Conservation (phyloP, 2,113 vertebrate species). For the Engystomops pustulosus region DNA sequence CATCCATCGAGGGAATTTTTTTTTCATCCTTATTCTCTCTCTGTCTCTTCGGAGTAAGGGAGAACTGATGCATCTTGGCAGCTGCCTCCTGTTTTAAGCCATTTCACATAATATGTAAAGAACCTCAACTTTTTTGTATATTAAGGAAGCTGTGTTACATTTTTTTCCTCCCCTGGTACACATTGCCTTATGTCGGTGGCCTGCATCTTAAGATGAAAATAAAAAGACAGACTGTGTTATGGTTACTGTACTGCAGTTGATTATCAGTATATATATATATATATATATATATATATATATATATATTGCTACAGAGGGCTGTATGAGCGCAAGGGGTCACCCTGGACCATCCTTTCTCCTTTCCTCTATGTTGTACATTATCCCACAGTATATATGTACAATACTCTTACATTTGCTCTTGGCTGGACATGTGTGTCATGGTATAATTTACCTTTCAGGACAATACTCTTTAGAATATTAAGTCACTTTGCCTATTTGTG, state of each 20-base stretch:
- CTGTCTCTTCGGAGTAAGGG: slow-evolving; percentile 79
- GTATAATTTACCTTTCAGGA: no score
- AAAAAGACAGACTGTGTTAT: neutral
- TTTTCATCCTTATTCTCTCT: slow-evolving; percentile 70
- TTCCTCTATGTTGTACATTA: no score
- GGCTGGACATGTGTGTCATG: no score
- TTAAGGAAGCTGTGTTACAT: slow-evolving; percentile 76
- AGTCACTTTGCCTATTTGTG: no score
- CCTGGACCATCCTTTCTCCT: no score
- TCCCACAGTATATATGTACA: no score
- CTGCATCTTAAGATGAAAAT: neutral
- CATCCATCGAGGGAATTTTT: slow-evolving; percentile 78
- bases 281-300: no score
- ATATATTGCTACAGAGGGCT: no score
- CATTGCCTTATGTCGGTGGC: slow-evolving; percentile 57
- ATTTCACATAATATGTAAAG: slow-evolving; percentile 85
- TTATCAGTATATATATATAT: neutral
- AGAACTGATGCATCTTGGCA: slow-evolving; percentile 81
- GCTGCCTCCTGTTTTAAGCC: slow-evolving; percentile 84
- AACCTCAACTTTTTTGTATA: slow-evolving; percentile 82
- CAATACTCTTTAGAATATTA: no score
- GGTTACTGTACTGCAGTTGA: neutral
- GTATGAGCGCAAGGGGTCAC: no score
- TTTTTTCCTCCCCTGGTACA: slow-evolving; percentile 68
- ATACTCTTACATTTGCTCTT: no score